Evolutionary conservation across 2,888 invertebrate species (phyloP).

Genomic region (Xanthostigma xanthostigma): DNA sequence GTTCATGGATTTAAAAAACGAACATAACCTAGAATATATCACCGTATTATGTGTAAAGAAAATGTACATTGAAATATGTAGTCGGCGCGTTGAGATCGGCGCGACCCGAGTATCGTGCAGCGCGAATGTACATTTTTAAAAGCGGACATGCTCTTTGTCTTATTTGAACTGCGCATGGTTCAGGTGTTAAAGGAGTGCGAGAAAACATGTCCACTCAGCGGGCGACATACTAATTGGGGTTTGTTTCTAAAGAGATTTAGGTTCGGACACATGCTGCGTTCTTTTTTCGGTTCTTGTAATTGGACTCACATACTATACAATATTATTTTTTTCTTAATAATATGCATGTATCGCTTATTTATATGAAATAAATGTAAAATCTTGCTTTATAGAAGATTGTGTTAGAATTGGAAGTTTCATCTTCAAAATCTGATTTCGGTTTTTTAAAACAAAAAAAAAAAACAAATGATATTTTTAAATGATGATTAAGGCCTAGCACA

Average conservation of each 20-base stretch:
- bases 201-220: conserved; percentile 19
- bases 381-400: too few species aligned
- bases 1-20: too few species aligned
- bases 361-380: too few species aligned
- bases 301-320: neutral
- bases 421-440: too few species aligned
- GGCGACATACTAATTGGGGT: conserved; percentile 29
- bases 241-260: conserved; percentile 13
- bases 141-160: neutral
- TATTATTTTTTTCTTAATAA: neutral
- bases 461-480: too few species aligned
- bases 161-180: neutral
- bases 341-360: neutral
- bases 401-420: too few species aligned
- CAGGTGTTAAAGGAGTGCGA: conserved; percentile 7
- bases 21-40: too few species aligned
- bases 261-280: conserved; percentile 4
- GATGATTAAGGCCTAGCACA: too few species aligned
- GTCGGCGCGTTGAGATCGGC: too few species aligned
- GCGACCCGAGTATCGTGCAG: neutral
- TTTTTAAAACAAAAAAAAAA: too few species aligned
- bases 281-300: neutral
- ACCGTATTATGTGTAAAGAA: too few species aligned
- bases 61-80: too few species aligned
- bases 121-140: neutral